Percentiles rank a stretch among this genome's conserved stretches.
These are phyloP conservation scores for Smutsia gigantea DNA, from an alignment of 2,797 vertebrate genomes.

Conservation along the genomic window DNA sequence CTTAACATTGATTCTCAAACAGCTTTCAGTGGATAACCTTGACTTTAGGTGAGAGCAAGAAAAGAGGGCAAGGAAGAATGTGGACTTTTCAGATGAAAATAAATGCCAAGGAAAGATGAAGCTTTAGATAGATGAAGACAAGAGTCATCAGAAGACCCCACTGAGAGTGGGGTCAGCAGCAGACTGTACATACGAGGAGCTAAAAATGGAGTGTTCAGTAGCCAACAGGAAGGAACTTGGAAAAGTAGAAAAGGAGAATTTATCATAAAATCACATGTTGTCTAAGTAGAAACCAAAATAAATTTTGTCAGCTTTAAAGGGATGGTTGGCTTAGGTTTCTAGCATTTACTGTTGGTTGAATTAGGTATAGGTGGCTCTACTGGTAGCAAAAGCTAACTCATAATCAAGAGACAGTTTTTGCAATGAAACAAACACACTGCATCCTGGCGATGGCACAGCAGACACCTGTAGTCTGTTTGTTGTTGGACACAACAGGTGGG, in stretches of 20 bases:
- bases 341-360: background rate
- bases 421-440: background rate
- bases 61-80: background rate
- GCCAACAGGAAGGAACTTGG: background rate
- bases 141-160: background rate
- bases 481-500: background rate
- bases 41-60: constrained; percentile 14
- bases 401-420: background rate
- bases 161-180: background rate
- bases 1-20: background rate
- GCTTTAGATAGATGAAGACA: background rate
- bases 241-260: background rate
- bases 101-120: background rate
- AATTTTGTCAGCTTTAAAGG: background rate
- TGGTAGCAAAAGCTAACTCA: background rate
- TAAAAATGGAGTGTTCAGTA: background rate
- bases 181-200: background rate
- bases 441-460: background rate
- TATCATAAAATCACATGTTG: background rate
- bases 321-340: background rate
- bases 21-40: background rate
- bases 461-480: background rate
- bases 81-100: background rate
- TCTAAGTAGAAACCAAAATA: constrained; percentile 21
- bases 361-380: background rate